Evolutionary conservation across 2,888 invertebrate species (phyloP), one percentile per base, ranked within the genome.

Genomic region (Anthrax anthrax): DNA sequence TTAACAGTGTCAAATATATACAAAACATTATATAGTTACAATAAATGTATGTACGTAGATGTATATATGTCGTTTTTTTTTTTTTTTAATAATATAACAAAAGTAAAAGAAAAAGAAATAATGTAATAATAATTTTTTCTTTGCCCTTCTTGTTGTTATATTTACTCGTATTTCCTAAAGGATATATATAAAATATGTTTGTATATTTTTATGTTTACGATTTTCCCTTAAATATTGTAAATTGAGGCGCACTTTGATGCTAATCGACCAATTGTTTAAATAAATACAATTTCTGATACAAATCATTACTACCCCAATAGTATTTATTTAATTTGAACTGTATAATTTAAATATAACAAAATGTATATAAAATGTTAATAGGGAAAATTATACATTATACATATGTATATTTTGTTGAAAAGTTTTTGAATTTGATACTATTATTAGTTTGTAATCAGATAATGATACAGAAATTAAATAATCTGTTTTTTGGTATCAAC

Each of bases 211-310:
- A n/a, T n/a, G n/a, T n/a, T n/a, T n/a, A n/a, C n/a, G n/a, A n/a
- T n/a, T n/a, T 23, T 32, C 29, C 29, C 29, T 16, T 18, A 4
- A 18, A 18, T 23, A 17, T 13, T 46, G 46, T 41, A 46, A 46
- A 46, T 29, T 41, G 46, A 46, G 46, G 27, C 46, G 29, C 41
- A 41, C 41, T 46, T 32, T 32, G 29, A 32, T 32, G 29, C 29
- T 32, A 32, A 32, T 32, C 29, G 29, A 32, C 29, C 6, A 32
- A 32, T 32, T 32, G 29, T 32, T 32, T 32, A 12, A 2, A 32
- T 32, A 32, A 32, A 32, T 32, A 32, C 29, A 12, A 12, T 32
- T 32, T 32, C 29, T 3, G 13, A 46, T 41, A 36, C 37, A 12
- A 32, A 32, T n/a, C n/a, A n/a, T 32, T 12, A 32, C 29, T 12